Conservation (phyloP, 2,797 vertebrate species). For the Setipinna tenuifilis region DNA sequence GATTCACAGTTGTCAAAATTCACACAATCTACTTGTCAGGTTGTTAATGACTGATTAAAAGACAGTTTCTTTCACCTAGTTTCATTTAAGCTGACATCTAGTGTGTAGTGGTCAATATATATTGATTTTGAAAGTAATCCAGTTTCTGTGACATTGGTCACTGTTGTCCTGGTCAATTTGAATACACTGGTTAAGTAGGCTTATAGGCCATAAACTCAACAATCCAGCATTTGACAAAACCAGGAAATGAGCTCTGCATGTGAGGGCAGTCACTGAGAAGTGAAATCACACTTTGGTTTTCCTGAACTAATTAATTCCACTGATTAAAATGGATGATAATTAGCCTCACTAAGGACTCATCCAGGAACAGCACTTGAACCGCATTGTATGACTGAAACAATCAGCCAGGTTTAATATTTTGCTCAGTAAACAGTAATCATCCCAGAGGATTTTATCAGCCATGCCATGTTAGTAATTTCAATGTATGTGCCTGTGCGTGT, state of each 20-base stretch:
- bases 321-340: constrained; percentile 9
- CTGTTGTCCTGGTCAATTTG: background rate
- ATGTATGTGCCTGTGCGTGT: background rate
- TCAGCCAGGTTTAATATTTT: background rate
- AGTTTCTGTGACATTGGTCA: background rate
- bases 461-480: background rate
- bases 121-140: background rate
- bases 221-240: background rate
- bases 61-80: background rate
- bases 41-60: background rate
- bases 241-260: background rate
- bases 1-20: background rate
- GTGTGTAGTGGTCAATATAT: background rate
- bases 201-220: background rate
- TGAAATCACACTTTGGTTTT: background rate
- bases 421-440: background rate
- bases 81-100: background rate
- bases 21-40: background rate
- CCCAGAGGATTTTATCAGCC: background rate
- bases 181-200: background rate
- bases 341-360: background rate
- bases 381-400: background rate
- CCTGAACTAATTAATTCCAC: background rate
- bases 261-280: background rate
- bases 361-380: background rate